These are phyloP conservation scores for Tupaia chinensis DNA, from an alignment of 2,113 vertebrate species.

Conservation along the genomic window DNA sequence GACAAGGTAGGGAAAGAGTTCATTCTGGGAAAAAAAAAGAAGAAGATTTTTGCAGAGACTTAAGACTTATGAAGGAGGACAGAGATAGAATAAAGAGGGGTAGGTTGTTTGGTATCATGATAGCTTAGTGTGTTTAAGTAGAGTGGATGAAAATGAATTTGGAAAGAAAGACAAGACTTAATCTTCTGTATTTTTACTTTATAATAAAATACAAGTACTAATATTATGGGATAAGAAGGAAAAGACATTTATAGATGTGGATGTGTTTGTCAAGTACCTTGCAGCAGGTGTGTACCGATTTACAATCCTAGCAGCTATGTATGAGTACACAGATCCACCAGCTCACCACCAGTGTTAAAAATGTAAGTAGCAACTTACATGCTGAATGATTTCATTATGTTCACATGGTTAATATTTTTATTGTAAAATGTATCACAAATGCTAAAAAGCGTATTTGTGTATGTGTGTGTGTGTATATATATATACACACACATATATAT, in stretches of 20 bases:
- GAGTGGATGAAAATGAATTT: neutral
- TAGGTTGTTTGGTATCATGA: neutral
- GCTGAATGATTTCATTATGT: conserved; percentile 1
- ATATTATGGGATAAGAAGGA: neutral
- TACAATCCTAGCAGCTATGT: neutral
- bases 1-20: neutral
- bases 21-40: neutral
- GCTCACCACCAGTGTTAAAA: neutral
- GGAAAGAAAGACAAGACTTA: neutral
- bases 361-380: neutral
- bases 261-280: neutral
- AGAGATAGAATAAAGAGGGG: neutral
- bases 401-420: neutral
- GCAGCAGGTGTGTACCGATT: neutral
- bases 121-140: neutral
- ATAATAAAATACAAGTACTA: neutral
- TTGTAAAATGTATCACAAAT: neutral
- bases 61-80: neutral
- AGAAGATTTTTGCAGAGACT: neutral
- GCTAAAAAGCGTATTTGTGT: neutral
- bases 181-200: neutral
- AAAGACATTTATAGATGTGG: neutral
- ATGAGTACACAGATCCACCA: neutral
- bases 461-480: neutral
- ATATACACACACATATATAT: neutral